Evolutionary conservation across 1,140 invertebrate genomes (phyloP), one percentile per base, ranked within the genome.

Genomic region (Aleiodes sp.): DNA sequence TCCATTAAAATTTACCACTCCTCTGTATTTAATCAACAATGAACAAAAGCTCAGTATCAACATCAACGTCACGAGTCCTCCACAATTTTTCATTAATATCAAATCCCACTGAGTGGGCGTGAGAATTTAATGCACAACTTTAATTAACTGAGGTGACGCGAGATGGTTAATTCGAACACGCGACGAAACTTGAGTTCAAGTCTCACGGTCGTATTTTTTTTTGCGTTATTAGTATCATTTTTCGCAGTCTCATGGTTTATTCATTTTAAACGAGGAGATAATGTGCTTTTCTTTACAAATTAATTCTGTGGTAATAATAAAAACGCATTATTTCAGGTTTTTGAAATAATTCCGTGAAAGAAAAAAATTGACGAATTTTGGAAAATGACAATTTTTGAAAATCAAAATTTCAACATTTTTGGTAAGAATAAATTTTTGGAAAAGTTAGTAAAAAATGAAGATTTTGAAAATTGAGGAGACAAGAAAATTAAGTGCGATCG

Each of bases 161-260:
- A 21, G 16, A 52, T 21, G 12, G 21, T 52, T 52, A 52, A 52
- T 52, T 52, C 8, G 1, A 52, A 52, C 46, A 52, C 46, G 46
- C 46, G 46, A 52, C 46, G 46, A 52, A 24, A 52, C 21, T 4
- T 21, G 46, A 52, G 46, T 52, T 52, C 46, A 52, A 52, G 46
- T 52, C 46, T 24, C 46, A 52, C 46, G 46, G 46, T 52, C 46
- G 26, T n/a, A n/a, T n/a, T n/a, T n/a, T n/a, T 52, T 21, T 52
- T 21, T 52, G 46, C 9, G 26, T 52, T 16, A 24, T 52, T 24
- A 24, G 21, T 24, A 52, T 24, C 46, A 24, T 52, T 52, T 3
- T 52, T 52, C 26, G 6, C 21, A n/a, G 16, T 2, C 41, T 46
- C 3, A 52, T 52, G 46, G 46, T 21, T 52, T 52, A 52, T 52